A percentile compares a stretch with the other conserved stretches of the same genome.
Conservation (phyloP, 2,888 invertebrate species). For the Drosophila rellima region DNA sequence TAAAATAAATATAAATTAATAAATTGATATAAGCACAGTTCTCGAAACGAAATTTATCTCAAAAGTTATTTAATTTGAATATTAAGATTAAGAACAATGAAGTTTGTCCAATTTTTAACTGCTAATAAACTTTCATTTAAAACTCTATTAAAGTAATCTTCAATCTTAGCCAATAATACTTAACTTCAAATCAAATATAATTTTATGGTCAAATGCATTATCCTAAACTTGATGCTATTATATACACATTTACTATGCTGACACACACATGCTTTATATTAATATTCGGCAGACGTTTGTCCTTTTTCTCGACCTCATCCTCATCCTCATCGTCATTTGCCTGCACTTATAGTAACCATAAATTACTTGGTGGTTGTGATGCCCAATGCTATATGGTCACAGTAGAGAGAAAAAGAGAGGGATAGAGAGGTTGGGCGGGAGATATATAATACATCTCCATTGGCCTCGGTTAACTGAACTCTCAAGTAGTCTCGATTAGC, state of each 20-base stretch:
- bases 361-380: slow-evolving; percentile 55
- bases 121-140: too few relatives aligned
- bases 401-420: slow-evolving; percentile 7
- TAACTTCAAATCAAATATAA: slow-evolving; percentile 42
- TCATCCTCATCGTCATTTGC: slow-evolving; percentile 46
- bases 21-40: too few relatives aligned
- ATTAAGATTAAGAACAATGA: too few relatives aligned
- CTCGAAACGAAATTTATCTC: too few relatives aligned
- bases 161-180: slow-evolving; percentile 34
- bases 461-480: slow-evolving; percentile 77
- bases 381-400: slow-evolving; percentile 32
- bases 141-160: too few relatives aligned
- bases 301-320: neutral
- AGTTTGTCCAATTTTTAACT: too few relatives aligned
- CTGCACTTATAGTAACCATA: slow-evolving; percentile 71
- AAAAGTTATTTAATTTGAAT: too few relatives aligned
- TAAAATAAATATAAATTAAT: too few relatives aligned
- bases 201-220: slow-evolving; percentile 57
- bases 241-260: slow-evolving; percentile 43
- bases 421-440: neutral
- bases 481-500: slow-evolving; percentile 77
- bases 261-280: slow-evolving; percentile 41
- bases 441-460: slow-evolving; percentile 46
- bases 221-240: slow-evolving; percentile 46
- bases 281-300: slow-evolving; percentile 52